Evolutionary conservation across 2,113 vertebrate species (phyloP), one percentile per base, ranked within the genome.

Genomic region (Polypterus senegalus): DNA sequence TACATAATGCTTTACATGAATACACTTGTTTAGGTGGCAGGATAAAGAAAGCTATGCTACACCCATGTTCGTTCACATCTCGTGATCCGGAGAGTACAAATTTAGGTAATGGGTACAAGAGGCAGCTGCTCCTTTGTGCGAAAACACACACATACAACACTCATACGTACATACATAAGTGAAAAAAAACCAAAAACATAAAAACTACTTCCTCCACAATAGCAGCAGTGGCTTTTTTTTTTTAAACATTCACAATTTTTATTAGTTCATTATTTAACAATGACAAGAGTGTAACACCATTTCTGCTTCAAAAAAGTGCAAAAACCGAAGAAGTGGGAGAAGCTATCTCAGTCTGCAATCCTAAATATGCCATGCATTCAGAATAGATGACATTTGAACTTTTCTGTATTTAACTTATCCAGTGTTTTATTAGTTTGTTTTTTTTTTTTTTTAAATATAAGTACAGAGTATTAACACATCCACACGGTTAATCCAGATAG

Each of bases 341-440:
- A 81, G 74, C 76, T 68, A 79, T 77, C 79, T 86, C 81, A 85
- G 83, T 87, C 82, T 87, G 86, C 82, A 81, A 70, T 85, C 80
- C 56, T 83, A 86, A 79, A 84, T 77, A 86, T 84, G 87, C 83
- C 91, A 93, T 92, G 91, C 91, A 93, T 87, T 84, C 79, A 75
- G 77, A 85, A 84, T 69, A 75, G 70, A 74, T 66, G 62, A 69
- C 76, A 77, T 71, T 76, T 73, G 66, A 84, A 77, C 67, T 70
- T 66, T 70, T 71, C 70, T 63, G 67, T 57, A 66, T 75, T 77
- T 70, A 75, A 79, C 70, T 66, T 80, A 79, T 70, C 73, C 73
- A 69, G 72, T 70, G 62, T 72, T 64, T 76, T 77, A 7, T 6
- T 48, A 54, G 65, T 69, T 71, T 67, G 67, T 71, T 67, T 48